Percentiles rank a stretch among this genome's conserved stretches.
phyloP scores from a whole-genome alignment of 2,113 vertebrate genomes.

The Pheucticus melanocephalus region DNA sequence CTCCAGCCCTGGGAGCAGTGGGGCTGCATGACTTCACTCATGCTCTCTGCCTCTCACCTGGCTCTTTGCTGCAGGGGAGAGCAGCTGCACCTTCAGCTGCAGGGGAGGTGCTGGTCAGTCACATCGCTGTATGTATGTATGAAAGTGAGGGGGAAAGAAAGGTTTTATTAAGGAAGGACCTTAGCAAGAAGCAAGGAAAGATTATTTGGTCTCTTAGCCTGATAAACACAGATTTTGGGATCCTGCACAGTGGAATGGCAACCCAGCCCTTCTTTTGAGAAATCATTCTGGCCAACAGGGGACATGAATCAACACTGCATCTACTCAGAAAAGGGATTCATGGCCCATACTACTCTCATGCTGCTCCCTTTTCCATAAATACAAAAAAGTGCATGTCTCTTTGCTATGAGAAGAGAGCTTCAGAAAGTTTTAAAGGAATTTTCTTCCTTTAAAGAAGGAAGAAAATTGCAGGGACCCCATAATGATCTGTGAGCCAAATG shows the following conservation, averaged over 20 bases:
- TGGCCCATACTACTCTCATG: neutral
- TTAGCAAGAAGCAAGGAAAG: neutral
- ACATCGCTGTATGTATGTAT: fast-evolving
- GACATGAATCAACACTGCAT: neutral
- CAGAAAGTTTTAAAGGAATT: neutral
- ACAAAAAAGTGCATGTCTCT: neutral
- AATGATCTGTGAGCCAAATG: neutral
- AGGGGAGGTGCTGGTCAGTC: neutral
- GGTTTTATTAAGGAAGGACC: neutral
- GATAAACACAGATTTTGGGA: neutral
- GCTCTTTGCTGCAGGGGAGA: neutral
- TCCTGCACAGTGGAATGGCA: neutral
- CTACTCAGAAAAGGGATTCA: neutral
- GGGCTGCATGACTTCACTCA: fast-evolving
- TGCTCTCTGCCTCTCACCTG: neutral
- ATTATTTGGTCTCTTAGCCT: neutral
- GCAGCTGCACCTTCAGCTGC: neutral
- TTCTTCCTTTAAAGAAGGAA: neutral
- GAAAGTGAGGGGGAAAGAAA: neutral
- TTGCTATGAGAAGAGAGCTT: neutral
- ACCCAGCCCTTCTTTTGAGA: neutral
- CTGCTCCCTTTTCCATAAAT: neutral
- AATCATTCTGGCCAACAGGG: neutral
- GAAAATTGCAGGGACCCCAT: neutral
- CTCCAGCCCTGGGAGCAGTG: neutral